Evolutionary conservation across 2,797 vertebrate genomes (phyloP).

Genomic region (Sebastiscus tertius): DNA sequence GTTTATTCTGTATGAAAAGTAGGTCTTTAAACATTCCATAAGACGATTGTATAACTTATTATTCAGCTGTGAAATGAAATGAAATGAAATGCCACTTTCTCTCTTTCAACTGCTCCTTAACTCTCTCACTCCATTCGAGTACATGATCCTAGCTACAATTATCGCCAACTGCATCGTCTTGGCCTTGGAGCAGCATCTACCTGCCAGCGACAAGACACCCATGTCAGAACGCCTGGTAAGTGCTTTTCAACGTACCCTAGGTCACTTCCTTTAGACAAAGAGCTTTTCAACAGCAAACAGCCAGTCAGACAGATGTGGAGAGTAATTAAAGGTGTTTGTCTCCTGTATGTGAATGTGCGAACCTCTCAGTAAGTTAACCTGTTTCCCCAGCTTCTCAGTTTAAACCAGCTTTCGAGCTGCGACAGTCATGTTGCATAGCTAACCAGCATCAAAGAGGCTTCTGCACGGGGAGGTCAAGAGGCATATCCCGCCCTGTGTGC

Average conservation of each 20-base stretch:
- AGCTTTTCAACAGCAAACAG: not conserved
- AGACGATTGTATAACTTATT: not conserved
- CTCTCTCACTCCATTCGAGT: slow-evolving; percentile 95
- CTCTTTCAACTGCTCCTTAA: slow-evolving; percentile 74
- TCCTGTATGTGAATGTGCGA: slow-evolving; percentile 18
- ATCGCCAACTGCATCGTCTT: slow-evolving; percentile 99
- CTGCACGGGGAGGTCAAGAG: slow-evolving; percentile 29
- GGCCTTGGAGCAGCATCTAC: slow-evolving; percentile 97
- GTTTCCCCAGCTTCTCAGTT: slow-evolving; percentile 21
- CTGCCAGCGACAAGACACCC: slow-evolving; percentile 95
- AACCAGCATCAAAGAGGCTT: slow-evolving; percentile 13
- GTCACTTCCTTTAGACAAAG: not conserved
- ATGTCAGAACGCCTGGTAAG: slow-evolving; percentile 98
- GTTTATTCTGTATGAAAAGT: not conserved
- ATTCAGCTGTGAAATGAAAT: slow-evolving; percentile 27
- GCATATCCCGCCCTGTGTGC: not conserved
- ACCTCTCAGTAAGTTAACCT: slow-evolving; percentile 22
- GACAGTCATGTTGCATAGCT: slow-evolving; percentile 16
- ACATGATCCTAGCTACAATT: slow-evolving; percentile 98
- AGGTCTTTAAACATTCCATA: not conserved
- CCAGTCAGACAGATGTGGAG: not conserved
- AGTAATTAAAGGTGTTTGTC: slow-evolving; percentile 1
- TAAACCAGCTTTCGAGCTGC: slow-evolving; percentile 45
- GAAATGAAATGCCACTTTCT: slow-evolving; percentile 25
- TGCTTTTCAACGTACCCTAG: not conserved